Conservation (phyloP, 2,888 invertebrate genomes). For the Thelaira solivaga region DNA sequence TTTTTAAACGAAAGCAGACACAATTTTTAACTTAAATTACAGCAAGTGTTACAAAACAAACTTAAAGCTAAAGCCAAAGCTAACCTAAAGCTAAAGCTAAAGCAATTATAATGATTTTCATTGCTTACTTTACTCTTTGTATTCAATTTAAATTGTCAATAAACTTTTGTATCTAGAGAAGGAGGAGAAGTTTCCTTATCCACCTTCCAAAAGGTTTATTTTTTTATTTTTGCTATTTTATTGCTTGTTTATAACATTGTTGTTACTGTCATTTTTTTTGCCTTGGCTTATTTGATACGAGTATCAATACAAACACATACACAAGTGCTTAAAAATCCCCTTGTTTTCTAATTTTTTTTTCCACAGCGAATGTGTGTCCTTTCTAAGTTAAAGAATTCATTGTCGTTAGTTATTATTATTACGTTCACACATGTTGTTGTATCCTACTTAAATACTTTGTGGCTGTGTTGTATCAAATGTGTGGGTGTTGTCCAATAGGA, state of each 20-base stretch:
- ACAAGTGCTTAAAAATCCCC: conserved; percentile 22
- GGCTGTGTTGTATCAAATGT: conserved; percentile 54
- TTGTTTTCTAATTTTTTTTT: neutral
- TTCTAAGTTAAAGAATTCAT: conserved; percentile 38
- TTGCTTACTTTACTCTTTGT: too few species aligned
- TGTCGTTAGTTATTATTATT: conserved; percentile 44
- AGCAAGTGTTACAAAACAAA: too few species aligned
- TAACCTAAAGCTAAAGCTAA: neutral
- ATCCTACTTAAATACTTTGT: conserved; percentile 27
- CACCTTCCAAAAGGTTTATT: neutral
- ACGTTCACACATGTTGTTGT: conserved; percentile 57
- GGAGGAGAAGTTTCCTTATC: neutral
- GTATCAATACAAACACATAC: conserved; percentile 33
- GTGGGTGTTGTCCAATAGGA: conserved; percentile 60
- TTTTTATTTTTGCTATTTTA: conserved; percentile 38
- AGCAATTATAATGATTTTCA: conserved; percentile 55
- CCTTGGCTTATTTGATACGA: conserved; percentile 43
- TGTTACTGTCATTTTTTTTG: conserved; percentile 44
- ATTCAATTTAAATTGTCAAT: conserved; percentile 39
- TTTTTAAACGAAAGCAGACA: neutral
- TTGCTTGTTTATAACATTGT: conserved; percentile 58
- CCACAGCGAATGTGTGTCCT: conserved; percentile 17
- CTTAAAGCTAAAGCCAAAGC: neutral
- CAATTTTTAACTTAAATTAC: neutral
- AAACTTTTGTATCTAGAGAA: neutral